Evolutionary conservation across 2,113 vertebrate species (phyloP).

Genomic region (Ascaphus truei): DNA sequence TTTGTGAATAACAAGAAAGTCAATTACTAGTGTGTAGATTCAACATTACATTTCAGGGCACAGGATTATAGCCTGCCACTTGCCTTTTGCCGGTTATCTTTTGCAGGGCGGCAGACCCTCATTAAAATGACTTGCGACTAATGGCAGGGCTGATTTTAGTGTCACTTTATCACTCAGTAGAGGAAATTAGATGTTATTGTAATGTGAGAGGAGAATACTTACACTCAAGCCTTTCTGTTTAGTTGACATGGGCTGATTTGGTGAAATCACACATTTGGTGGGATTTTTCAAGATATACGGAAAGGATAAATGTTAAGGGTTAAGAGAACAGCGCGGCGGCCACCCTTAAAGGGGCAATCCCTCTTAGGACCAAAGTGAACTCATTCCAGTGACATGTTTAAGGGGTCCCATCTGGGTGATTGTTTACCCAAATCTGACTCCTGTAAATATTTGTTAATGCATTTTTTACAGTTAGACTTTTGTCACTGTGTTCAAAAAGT

Average conservation of each 20-base stretch:
- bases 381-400: too few species aligned
- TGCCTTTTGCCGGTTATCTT: slow-evolving; percentile 41
- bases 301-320: too few species aligned
- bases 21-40: slow-evolving; percentile 43
- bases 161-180: slow-evolving; percentile 33
- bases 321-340: too few species aligned
- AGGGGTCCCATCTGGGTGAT: too few species aligned
- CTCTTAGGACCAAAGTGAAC: too few species aligned
- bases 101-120: slow-evolving; percentile 39
- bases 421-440: too few species aligned
- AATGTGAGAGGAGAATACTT: slow-evolving; percentile 35
- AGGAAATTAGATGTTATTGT: slow-evolving; percentile 37
- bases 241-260: slow-evolving; percentile 34
- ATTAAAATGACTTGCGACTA: slow-evolving; percentile 46
- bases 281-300: too few species aligned
- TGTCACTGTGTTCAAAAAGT: too few species aligned
- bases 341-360: too few species aligned
- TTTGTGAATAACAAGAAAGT: slow-evolving; percentile 43
- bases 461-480: too few species aligned
- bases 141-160: slow-evolving; percentile 37
- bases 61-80: slow-evolving; percentile 35
- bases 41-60: slow-evolving; percentile 3
- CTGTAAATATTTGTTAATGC: too few species aligned
- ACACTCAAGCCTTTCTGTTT: slow-evolving; percentile 22
- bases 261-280: too few species aligned